phyloP scores from a whole-genome alignment of 2,888 invertebrate genomes.

The Tenthredo amoena region DNA sequence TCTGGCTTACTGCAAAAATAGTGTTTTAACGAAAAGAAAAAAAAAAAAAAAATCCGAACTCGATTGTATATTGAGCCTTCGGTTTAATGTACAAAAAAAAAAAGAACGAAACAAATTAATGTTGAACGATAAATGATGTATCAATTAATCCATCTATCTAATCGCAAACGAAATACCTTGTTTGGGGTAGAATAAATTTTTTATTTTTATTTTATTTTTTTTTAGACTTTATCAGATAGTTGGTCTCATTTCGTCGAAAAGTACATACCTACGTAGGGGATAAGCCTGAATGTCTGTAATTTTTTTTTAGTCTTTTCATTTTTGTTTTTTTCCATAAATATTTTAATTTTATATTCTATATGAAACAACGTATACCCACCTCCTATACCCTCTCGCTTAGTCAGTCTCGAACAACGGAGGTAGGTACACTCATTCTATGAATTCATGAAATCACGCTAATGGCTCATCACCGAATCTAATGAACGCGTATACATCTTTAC shows the following conservation, averaged over 20 bases:
- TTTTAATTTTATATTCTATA: constrained; percentile 25
- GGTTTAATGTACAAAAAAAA: no score
- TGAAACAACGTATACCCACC: background rate
- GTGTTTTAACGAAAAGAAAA: background rate
- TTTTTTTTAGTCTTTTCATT: background rate
- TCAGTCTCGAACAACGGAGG: background rate
- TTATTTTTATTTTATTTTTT: background rate
- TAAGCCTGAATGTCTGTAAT: background rate
- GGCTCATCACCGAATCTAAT: background rate
- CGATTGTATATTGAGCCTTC: no score
- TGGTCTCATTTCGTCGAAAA: background rate
- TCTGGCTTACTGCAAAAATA: background rate
- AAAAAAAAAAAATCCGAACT: background rate
- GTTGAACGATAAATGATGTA: no score
- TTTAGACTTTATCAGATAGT: background rate
- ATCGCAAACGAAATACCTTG: no score
- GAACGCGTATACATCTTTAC: background rate
- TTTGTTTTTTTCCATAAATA: constrained; percentile 3
- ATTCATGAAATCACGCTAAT: constrained; percentile 3
- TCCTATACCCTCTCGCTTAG: background rate
- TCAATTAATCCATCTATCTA: no score
- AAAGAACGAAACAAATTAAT: no score
- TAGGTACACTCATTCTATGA: background rate
- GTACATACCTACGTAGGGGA: background rate
- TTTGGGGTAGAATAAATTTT: background rate